Evolutionary conservation across 1,140 invertebrate genomes (phyloP).

Genomic region (Drosophila carrolli): DNA sequence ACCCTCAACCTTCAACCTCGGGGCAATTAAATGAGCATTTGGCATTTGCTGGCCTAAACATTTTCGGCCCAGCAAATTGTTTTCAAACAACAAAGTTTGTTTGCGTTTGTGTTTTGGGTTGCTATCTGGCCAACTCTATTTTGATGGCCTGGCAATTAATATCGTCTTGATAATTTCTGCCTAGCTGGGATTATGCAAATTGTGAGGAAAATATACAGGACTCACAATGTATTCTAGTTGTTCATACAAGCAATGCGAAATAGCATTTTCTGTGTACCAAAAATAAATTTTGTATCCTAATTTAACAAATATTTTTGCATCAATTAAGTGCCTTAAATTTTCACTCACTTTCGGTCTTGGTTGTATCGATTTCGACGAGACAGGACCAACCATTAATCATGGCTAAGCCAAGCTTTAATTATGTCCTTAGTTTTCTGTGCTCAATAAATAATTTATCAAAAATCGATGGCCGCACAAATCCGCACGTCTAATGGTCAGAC

Average conservation of each 20-base stretch:
- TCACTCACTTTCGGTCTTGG: conserved; percentile 2
- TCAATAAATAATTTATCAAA: conserved; percentile 77
- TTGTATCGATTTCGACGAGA: conserved; percentile 45
- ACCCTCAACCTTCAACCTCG: conserved; percentile 20
- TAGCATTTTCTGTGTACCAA: conserved; percentile 13
- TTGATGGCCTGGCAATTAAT: conserved; percentile 57
- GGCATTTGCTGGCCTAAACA: conserved; percentile 69
- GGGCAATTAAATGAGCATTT: conserved; percentile 75
- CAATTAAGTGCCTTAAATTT: conserved; percentile 8
- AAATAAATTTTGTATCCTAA: background rate
- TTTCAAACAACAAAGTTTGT: conserved; percentile 49
- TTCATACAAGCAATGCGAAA: conserved; percentile 30
- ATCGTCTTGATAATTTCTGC: conserved; percentile 56
- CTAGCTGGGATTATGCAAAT: conserved; percentile 63
- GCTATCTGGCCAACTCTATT: conserved; percentile 45
- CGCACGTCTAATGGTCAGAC: conserved; percentile 49
- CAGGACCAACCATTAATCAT: conserved; percentile 67
- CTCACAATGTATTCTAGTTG: conserved; percentile 3
- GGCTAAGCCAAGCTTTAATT: conserved; percentile 64
- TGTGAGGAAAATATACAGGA: conserved; percentile 39
- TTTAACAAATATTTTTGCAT: background rate
- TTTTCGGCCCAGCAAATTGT: conserved; percentile 60
- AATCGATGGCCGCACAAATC: conserved; percentile 71
- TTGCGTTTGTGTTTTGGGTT: conserved; percentile 26
- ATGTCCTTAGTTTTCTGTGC: conserved; percentile 56